Base-by-base conservation (phyloP, 2,797 vertebrate species). In the Falco columbarius region DNA sequence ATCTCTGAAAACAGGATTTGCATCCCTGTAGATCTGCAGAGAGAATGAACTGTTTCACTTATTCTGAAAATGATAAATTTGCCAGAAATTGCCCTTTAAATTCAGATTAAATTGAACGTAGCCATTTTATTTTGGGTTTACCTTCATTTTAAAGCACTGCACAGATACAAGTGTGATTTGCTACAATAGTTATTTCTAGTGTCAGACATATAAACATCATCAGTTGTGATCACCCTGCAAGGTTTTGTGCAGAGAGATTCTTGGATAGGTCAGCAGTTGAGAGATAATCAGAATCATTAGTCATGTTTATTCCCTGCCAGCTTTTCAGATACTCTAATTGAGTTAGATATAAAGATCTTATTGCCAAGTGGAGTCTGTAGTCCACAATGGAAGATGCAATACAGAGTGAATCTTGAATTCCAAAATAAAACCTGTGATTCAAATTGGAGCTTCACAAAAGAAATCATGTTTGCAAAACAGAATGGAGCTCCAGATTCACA, bases 261-360 rank as follows among this genome's bases (percentile, higher is more conserved):
- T 47, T 93, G 81, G 44, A 80, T 89, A 92, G 55, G 36, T 84
- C 63, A 89, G 63, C 51, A 87, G 67, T 70, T 91, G 86, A 94
- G 67, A 76, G 51, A 76, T 72, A 90, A 95, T 82, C 89, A 86
- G 81, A 90, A 82, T 55, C 77, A 55, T 96, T 93, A 91, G 82
- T 95, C 82, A 88, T 93, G 55, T 93, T 95, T 96, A 86, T 71
- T 86, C 66, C 55, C 80, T 88, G 88, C 42, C 93, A 94, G 74
- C n/a, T 89, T 93, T 90, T 93, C 66, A 94, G 74, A 67, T 86
- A 58, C 38, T 74, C 18, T 91, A 92, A 91, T 96, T 90, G 92
- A 94, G 56, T 89, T 80, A 84, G 40, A 38, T n/a, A 65, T 84
- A 89, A 93, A 92, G 47, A 81, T 89, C 71, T 90, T 93, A 70